These are phyloP conservation scores for Cyprinodon diabolis DNA, from an alignment of 2,797 vertebrate genomes.

Conservation along the genomic window DNA sequence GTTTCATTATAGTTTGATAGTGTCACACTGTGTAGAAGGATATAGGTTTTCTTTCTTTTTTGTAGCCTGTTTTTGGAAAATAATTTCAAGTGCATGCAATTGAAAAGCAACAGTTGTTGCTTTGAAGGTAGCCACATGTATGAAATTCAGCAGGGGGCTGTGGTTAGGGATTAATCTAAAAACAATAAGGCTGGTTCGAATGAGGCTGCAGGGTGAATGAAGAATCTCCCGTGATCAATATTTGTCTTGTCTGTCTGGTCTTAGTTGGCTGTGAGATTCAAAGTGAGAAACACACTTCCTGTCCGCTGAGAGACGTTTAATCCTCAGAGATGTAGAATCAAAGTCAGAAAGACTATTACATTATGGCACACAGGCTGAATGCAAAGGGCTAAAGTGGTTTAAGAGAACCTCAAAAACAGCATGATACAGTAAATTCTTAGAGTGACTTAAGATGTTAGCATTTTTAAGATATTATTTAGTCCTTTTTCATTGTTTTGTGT, in stretches of 20 bases:
- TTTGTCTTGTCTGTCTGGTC: conserved; percentile 44
- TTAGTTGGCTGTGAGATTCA: conserved; percentile 47
- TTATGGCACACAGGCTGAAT: conserved; percentile 27
- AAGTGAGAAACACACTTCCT: conserved; percentile 34
- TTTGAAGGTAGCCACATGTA: conserved; percentile 46
- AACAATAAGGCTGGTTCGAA: conserved; percentile 56
- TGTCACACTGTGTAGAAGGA: conserved; percentile 3
- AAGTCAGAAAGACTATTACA: conserved; percentile 49
- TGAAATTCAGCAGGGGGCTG: conserved; percentile 55
- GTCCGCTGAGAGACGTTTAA: conserved; percentile 48
- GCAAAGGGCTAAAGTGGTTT: conserved; percentile 12
- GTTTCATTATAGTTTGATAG: background rate
- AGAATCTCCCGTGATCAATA: conserved; percentile 65
- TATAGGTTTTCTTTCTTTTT: conserved; percentile 15
- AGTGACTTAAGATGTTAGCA: conserved; percentile 1
- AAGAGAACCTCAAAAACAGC: conserved; percentile 17
- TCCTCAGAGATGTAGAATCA: conserved; percentile 59
- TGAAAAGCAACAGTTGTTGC: conserved; percentile 34
- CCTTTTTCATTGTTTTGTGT: background rate
- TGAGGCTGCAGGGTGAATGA: conserved; percentile 52
- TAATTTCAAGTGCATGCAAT: conserved; percentile 32
- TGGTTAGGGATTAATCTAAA: conserved; percentile 59
- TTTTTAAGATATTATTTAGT: conserved; percentile 7
- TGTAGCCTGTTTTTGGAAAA: conserved; percentile 17
- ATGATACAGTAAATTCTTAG: conserved; percentile 11